Percentiles rank a stretch among this genome's conserved stretches.
phyloP scores from a whole-genome alignment of 2,888 invertebrate genomes.

The Tanytarsus gracilentus region DNA sequence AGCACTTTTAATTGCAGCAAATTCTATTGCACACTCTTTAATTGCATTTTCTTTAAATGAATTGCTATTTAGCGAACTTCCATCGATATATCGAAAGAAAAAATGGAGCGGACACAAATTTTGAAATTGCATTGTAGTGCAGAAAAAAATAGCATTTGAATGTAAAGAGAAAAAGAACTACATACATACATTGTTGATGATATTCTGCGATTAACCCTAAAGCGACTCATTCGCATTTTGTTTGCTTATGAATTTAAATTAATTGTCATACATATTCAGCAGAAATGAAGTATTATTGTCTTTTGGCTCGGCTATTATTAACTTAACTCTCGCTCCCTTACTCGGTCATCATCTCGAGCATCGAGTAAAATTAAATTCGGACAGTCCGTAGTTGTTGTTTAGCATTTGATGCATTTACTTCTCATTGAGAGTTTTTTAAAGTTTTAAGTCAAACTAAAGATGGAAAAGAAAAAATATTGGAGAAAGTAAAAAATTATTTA shows the following conservation, averaged over 20 bases:
- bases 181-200: no score
- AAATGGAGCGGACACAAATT: no score
- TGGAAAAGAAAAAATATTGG: no score
- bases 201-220: neutral
- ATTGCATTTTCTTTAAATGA: no score
- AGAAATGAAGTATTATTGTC: neutral
- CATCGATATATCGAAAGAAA: no score
- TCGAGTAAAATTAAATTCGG: no score
- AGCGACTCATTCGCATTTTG: neutral
- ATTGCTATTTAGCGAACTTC: no score
- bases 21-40: no score
- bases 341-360: neutral
- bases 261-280: conserved; percentile 1
- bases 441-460: neutral
- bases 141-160: no score
- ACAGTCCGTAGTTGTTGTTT: neutral
- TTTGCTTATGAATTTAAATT: conserved; percentile 5
- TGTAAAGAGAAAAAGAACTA: no score
- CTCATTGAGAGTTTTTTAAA: neutral
- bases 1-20: no score
- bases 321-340: neutral
- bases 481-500: neutral
- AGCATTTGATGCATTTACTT: conserved; percentile 1
- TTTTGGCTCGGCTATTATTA: neutral
- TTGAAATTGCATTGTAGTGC: no score